Evolutionary conservation across 2,113 vertebrate genomes (phyloP).

Genomic region (Entosphenus tridentatus): DNA sequence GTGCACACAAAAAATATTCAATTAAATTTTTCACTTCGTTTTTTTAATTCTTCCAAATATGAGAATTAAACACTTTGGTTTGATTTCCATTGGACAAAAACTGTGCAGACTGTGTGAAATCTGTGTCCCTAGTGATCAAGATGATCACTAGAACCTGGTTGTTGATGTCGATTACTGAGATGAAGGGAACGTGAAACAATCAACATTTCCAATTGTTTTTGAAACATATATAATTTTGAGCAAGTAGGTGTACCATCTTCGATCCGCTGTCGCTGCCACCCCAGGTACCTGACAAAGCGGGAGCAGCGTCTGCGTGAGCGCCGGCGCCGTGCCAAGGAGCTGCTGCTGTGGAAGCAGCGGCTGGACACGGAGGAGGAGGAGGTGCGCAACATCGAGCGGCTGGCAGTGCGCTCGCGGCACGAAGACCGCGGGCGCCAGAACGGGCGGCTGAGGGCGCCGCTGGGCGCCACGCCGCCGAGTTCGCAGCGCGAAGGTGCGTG

Average conservation of each 20-base stretch:
- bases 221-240: neutral
- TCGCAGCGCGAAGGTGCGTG: neutral
- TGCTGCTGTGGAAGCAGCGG: slow-evolving; percentile 63
- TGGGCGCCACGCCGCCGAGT: neutral
- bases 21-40: too few species aligned
- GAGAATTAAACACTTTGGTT: too few species aligned
- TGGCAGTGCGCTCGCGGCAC: slow-evolving; percentile 65
- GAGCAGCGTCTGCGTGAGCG: slow-evolving; percentile 82
- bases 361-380: slow-evolving; percentile 71
- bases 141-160: too few species aligned
- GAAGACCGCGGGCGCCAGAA: slow-evolving; percentile 19
- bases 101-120: too few species aligned
- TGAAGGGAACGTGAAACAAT: neutral
- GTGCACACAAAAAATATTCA: too few species aligned
- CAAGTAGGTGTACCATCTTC: neutral
- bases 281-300: slow-evolving; percentile 73
- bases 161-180: too few species aligned
- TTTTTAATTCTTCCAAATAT: too few species aligned
- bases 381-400: slow-evolving; percentile 56
- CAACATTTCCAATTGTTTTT: neutral
- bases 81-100: too few species aligned
- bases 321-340: slow-evolving; percentile 57
- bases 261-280: slow-evolving; percentile 7
- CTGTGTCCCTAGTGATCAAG: too few species aligned
- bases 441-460: neutral